Evolutionary conservation across 1,140 invertebrate genomes (phyloP).

Genomic region (Bombus pascuorum): DNA sequence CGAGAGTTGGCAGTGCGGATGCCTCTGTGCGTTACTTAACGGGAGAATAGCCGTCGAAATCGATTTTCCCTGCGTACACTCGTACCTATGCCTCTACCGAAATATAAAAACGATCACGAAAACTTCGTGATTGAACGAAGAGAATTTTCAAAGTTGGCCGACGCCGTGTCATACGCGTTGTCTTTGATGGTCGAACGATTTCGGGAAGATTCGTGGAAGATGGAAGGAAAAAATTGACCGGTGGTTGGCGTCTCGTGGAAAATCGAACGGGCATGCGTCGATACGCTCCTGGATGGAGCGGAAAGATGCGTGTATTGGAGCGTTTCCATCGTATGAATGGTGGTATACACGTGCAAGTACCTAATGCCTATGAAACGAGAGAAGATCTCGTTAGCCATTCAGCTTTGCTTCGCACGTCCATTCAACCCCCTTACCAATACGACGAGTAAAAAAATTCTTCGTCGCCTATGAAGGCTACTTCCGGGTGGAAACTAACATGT

Average conservation of each 20-base stretch:
- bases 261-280: conserved; percentile 14
- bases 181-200: too few species aligned
- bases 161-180: too few species aligned
- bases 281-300: conserved; percentile 39
- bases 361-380: conserved; percentile 67
- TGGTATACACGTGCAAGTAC: conserved; percentile 54
- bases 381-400: conserved; percentile 73
- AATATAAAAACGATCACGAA: too few species aligned
- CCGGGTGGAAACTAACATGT: conserved; percentile 71
- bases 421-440: conserved; percentile 68
- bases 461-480: conserved; percentile 60
- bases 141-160: neutral
- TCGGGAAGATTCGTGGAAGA: too few species aligned
- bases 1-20: neutral
- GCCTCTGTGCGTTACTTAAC: neutral
- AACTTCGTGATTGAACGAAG: too few species aligned
- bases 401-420: conserved; percentile 58
- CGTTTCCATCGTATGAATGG: conserved; percentile 49
- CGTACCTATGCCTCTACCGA: too few species aligned
- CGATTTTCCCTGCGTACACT: neutral
- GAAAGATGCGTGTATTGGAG: conserved; percentile 44
- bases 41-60: neutral
- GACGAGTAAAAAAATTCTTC: conserved; percentile 52
- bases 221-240: too few species aligned
- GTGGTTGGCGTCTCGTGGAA: neutral